Conservation (phyloP, 2,888 invertebrate species). For the Heteromyza rotundicornis region DNA sequence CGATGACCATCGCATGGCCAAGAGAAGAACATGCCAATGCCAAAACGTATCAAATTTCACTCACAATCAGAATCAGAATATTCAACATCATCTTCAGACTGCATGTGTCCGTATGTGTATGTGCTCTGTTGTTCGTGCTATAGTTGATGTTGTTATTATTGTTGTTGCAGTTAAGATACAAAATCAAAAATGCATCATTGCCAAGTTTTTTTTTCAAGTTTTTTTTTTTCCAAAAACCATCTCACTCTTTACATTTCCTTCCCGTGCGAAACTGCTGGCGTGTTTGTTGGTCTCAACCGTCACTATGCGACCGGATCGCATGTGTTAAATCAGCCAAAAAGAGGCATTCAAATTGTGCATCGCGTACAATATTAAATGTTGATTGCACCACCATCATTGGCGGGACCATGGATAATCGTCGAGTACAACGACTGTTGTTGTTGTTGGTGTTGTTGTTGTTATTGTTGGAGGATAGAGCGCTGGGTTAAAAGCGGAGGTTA, state of each 20-base stretch:
- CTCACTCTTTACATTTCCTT: no score
- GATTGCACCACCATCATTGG: constrained; percentile 33
- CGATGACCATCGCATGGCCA: background rate
- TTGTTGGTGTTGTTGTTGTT: constrained; percentile 1
- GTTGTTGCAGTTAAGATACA: constrained; percentile 44
- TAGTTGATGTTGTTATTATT: constrained; percentile 28
- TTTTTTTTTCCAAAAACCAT: no score
- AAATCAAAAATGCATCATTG: constrained; percentile 56
- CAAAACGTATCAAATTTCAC: constrained; percentile 61
- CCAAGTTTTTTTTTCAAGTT: constrained; percentile 24
- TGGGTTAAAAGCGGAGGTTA: background rate
- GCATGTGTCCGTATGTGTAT: constrained; percentile 11
- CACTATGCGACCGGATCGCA: background rate
- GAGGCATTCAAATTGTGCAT: constrained; percentile 16
- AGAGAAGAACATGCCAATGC: constrained; percentile 47
- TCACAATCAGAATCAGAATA: constrained; percentile 56
- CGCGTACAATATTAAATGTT: constrained; percentile 32
- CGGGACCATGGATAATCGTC: no score
- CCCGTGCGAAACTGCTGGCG: background rate
- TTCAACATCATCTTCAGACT: constrained; percentile 25
- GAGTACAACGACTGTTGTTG: background rate
- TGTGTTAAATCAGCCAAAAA: background rate
- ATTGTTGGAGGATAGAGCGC: background rate
- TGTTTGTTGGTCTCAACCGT: background rate
- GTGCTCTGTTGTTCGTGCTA: constrained; percentile 29